These are phyloP conservation scores for Metalampra italica DNA, from an alignment of 2,888 invertebrate genomes.

Conservation along the genomic window DNA sequence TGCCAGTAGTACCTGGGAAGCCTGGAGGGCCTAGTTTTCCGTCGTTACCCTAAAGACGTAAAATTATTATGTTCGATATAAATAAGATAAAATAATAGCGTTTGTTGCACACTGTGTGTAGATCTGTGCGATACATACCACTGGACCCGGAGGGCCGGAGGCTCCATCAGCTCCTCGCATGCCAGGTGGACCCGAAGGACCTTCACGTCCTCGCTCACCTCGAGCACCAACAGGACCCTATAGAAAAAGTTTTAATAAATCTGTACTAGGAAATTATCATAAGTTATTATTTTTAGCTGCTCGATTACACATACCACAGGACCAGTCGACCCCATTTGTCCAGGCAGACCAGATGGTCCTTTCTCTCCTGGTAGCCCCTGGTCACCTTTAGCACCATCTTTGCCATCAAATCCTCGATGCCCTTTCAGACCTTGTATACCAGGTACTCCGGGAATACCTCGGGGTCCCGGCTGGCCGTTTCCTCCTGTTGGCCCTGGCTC, in stretches of 20 bases:
- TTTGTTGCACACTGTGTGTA: too few relatives aligned
- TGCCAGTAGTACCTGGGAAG: conserved; percentile 88
- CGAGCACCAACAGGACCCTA: conserved; percentile 88
- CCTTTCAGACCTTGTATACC: conserved; percentile 91
- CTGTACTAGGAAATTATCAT: neutral
- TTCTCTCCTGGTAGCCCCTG: conserved; percentile 87
- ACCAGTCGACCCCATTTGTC: conserved; percentile 85
- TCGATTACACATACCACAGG: conserved; percentile 72
- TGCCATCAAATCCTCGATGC: conserved; percentile 87
- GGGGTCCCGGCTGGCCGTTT: conserved; percentile 83
- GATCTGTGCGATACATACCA: too few relatives aligned
- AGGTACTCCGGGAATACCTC: conserved; percentile 86
- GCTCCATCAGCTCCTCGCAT: conserved; percentile 88
- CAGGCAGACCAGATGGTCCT: conserved; percentile 82
- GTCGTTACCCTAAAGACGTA: conserved; percentile 79
- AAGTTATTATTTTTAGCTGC: neutral
- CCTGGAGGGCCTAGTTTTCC: conserved; percentile 93
- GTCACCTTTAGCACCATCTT: conserved; percentile 90
- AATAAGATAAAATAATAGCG: too few relatives aligned
- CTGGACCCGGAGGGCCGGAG: conserved; percentile 86
- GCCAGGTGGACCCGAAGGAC: conserved; percentile 87
- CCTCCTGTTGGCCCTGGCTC: conserved; percentile 86
- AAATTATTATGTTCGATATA: too few relatives aligned
- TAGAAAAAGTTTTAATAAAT: conserved; percentile 8
- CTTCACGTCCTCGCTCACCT: conserved; percentile 92